Evolutionary conservation across 2,888 invertebrate genomes (phyloP).

Genomic region (Zelleria hepariella): DNA sequence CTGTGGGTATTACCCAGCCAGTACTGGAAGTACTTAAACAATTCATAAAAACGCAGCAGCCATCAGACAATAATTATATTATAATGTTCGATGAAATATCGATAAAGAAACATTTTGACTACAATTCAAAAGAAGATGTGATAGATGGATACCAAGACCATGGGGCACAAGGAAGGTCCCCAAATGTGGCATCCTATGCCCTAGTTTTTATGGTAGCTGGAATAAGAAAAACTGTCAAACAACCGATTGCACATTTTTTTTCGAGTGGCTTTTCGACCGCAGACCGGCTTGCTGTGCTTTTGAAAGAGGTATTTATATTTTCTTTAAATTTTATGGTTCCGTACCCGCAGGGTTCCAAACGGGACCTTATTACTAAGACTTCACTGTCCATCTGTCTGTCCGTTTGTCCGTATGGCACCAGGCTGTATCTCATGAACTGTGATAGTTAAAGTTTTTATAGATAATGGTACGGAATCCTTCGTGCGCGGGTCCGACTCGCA

Average conservation of each 20-base stretch:
- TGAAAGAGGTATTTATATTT: not conserved
- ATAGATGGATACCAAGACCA: constrained; percentile 11
- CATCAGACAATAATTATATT: constrained; percentile 1
- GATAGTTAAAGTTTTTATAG: too few species aligned
- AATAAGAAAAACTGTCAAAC: not conserved
- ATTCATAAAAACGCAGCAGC: not conserved
- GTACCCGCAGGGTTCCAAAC: too few species aligned
- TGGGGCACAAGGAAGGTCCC: constrained; percentile 2
- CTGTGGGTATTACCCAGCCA: constrained; percentile 5
- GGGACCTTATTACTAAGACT: too few species aligned
- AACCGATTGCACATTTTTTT: not conserved
- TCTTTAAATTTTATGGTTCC: too few species aligned
- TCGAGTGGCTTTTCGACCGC: not conserved
- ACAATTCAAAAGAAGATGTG: constrained; percentile 5
- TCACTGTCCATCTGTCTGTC: too few species aligned
- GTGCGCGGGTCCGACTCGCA: too few species aligned
- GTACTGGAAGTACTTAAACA: not conserved
- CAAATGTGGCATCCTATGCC: constrained; percentile 2
- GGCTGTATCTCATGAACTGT: too few species aligned
- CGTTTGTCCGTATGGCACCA: too few species aligned
- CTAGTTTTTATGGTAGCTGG: constrained; percentile 3
- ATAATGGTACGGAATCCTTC: too few species aligned
- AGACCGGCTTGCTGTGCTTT: not conserved
- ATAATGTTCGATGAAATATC: constrained; percentile 8
- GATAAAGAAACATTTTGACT: constrained; percentile 5